Conservation (phyloP, 1,140 invertebrate genomes). For the Lordiphosa collinella region DNA sequence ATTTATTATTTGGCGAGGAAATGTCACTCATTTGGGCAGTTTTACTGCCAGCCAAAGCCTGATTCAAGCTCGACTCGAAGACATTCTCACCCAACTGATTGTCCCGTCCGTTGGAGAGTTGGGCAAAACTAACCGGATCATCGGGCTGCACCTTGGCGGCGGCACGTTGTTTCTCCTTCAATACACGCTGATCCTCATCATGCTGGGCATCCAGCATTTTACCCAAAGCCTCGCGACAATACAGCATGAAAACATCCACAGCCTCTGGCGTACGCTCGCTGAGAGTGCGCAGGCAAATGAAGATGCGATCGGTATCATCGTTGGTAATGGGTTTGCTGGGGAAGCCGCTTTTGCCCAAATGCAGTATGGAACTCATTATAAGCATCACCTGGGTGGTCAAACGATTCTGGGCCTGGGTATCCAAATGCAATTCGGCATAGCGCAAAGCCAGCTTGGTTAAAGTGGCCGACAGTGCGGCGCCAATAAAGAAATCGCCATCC, state of each 20-base stretch:
- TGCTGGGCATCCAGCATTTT: slow-evolving; percentile 92
- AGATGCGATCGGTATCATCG: slow-evolving; percentile 95
- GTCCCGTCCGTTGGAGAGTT: slow-evolving; percentile 87
- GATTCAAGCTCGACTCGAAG: slow-evolving; percentile 96
- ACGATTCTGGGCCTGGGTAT: slow-evolving; percentile 81
- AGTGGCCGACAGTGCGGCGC: slow-evolving; percentile 93
- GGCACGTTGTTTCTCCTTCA: slow-evolving; percentile 85
- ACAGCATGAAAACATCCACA: slow-evolving; percentile 87
- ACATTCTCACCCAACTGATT: slow-evolving; percentile 92
- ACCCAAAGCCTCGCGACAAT: slow-evolving; percentile 90
- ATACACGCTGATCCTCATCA: slow-evolving; percentile 80
- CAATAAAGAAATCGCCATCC: slow-evolving; percentile 98
- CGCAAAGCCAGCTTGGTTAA: slow-evolving; percentile 94
- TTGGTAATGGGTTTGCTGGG: slow-evolving; percentile 92
- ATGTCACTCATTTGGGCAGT: slow-evolving; percentile 80
- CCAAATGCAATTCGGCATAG: slow-evolving; percentile 66
- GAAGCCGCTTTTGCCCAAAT: slow-evolving; percentile 89
- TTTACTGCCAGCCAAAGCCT: slow-evolving; percentile 88
- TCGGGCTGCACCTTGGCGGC: slow-evolving; percentile 89
- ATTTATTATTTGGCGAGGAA: slow-evolving; percentile 82
- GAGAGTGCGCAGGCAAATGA: slow-evolving; percentile 90
- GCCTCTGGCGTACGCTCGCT: slow-evolving; percentile 87
- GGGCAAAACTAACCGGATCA: slow-evolving; percentile 92
- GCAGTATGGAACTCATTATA: slow-evolving; percentile 92
- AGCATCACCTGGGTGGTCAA: slow-evolving; percentile 93